Conservation (phyloP, 2,113 vertebrate genomes). For the Nesoenas mayeri region DNA sequence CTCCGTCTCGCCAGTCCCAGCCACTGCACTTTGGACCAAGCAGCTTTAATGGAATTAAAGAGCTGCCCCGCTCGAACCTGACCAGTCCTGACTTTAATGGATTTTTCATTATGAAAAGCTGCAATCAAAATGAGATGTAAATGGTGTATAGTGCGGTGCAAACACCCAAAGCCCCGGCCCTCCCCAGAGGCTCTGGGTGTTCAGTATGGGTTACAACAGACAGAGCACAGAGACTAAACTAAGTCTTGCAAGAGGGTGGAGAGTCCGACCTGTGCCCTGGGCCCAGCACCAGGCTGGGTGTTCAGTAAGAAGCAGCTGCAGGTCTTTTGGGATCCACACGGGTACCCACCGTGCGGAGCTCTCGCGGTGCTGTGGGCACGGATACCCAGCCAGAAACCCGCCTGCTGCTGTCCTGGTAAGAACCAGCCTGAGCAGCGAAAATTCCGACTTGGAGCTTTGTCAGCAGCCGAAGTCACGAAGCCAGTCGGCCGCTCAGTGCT, state of each 20-base stretch:
- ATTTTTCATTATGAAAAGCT: not conserved
- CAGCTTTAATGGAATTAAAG: not conserved
- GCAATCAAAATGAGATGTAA: not conserved
- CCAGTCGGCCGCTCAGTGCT: not conserved
- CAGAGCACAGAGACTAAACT: not conserved
- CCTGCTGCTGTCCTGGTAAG: not conserved
- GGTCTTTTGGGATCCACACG: not conserved
- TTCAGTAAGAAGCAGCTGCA: not conserved
- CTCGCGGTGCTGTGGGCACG: not conserved
- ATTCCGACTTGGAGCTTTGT: not conserved
- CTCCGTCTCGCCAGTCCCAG: rapidly evolving
- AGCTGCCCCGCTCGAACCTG: not conserved
- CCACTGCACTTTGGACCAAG: not conserved
- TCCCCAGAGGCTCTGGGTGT: rapidly evolving
- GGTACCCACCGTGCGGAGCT: not conserved
- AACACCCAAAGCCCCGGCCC: not conserved
- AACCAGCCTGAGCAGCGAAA: not conserved
- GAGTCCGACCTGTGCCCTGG: not conserved
- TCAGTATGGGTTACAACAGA: not conserved
- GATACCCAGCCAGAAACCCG: not conserved
- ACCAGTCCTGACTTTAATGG: not conserved
- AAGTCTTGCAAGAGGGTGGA: not conserved
- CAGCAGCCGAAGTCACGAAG: not conserved
- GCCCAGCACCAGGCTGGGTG: rapidly evolving
- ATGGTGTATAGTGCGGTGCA: not conserved